These are phyloP conservation scores for Tetranychus urticae DNA, from an alignment of 1,140 invertebrate genomes.

Conservation along the genomic window DNA sequence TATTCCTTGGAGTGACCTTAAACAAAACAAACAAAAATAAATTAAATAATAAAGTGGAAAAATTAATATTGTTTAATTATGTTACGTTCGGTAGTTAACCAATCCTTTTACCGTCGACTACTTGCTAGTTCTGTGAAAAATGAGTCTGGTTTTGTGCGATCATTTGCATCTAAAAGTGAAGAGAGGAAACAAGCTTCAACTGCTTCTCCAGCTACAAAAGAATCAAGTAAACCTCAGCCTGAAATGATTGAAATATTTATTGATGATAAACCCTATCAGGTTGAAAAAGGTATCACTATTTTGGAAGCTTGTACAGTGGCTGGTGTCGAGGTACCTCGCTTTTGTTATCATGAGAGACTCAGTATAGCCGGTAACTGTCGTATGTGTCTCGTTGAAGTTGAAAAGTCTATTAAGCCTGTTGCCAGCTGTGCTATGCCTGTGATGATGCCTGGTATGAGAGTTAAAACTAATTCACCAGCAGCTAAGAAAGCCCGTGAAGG, in stretches of 20 bases:
- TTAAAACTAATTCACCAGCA: conserved; percentile 91
- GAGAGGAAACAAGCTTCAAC: background rate
- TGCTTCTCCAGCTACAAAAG: background rate
- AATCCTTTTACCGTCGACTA: too few species aligned
- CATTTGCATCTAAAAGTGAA: too few species aligned
- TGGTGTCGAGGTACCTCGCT: conserved; percentile 92
- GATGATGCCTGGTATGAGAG: conserved; percentile 61
- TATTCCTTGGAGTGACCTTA: too few species aligned
- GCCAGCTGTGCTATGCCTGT: conserved; percentile 99
- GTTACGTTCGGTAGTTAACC: background rate
- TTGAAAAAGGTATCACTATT: conserved; percentile 87
- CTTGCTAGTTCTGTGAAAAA: too few species aligned
- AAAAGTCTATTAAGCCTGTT: conserved; percentile 83
- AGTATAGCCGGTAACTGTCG: conserved; percentile 87
- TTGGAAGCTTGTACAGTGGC: conserved; percentile 88
- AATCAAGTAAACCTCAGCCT: conserved; percentile 18
- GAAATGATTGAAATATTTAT: conserved; percentile 90
- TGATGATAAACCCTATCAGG: conserved; percentile 80
- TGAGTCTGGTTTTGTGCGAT: too few species aligned
- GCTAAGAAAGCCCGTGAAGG: conserved; percentile 71
- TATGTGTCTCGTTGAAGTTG: conserved; percentile 98
- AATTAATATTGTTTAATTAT: background rate
- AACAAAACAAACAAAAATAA: too few species aligned
- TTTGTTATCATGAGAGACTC: conserved; percentile 95
- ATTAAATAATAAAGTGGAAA: too few species aligned